phyloP scores from a whole-genome alignment of 2,113 vertebrate species.

The Variabilichromis moorii region DNA sequence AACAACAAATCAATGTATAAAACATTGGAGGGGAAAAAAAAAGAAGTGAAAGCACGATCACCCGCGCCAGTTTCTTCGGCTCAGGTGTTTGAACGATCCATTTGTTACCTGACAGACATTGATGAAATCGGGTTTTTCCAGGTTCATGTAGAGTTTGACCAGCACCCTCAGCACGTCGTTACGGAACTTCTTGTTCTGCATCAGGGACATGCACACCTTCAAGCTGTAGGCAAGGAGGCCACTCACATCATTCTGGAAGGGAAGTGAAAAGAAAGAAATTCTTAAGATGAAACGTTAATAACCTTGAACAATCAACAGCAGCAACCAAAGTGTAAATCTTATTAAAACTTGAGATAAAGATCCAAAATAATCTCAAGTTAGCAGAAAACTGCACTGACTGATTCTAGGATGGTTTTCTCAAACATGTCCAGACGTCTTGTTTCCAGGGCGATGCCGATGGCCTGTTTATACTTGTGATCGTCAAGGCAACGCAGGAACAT shows the following conservation, averaged over 20 bases:
- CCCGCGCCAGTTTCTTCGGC: accelerated
- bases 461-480: conserved; percentile 98
- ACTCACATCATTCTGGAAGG: conserved; percentile 87
- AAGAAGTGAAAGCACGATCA: neutral
- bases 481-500: conserved; percentile 97
- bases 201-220: conserved; percentile 98
- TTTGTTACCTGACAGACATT: conserved; percentile 92
- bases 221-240: conserved; percentile 97
- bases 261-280: neutral
- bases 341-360: neutral
- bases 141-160: conserved; percentile 98
- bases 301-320: neutral
- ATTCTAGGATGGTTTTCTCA: conserved; percentile 90
- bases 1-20: neutral
- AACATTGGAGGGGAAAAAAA: neutral
- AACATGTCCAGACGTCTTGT: conserved; percentile 93
- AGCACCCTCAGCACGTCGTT: conserved; percentile 93
- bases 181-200: conserved; percentile 98
- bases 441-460: conserved; percentile 93
- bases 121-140: conserved; percentile 98
- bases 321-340: neutral
- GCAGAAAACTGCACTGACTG: conserved; percentile 35
- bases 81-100: neutral
- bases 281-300: neutral
- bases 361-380: neutral